Percentiles rank a stretch among this genome's conserved stretches.
phyloP scores from a whole-genome alignment of 2,797 vertebrate genomes.

The Coregonus ussuriensis region DNA sequence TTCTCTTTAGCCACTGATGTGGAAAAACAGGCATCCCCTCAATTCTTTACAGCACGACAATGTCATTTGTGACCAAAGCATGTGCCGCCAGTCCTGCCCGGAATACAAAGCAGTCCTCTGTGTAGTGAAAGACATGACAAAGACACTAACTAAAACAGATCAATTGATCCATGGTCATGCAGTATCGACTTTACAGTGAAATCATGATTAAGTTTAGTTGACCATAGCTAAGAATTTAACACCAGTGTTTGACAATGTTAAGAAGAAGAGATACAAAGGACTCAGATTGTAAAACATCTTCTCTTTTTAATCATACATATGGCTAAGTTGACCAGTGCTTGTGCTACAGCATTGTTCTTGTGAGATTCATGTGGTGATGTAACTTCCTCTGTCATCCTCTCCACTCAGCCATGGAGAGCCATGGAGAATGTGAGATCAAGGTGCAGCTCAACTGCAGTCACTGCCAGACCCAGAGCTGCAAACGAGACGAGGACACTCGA shows the following conservation, averaged over 20 bases:
- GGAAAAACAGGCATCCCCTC: constrained; percentile 30
- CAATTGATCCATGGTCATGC: neutral
- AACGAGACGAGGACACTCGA: constrained; percentile 74
- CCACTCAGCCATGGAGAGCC: constrained; percentile 83
- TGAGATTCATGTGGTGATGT: too few relatives aligned
- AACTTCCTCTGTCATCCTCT: neutral
- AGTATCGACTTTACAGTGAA: neutral
- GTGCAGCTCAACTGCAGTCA: constrained; percentile 89
- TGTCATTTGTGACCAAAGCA: constrained; percentile 37
- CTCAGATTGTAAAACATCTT: too few relatives aligned
- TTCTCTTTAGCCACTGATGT: neutral
- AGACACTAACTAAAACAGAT: neutral
- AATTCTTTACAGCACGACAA: constrained; percentile 47
- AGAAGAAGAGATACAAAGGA: neutral
- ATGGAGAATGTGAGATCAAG: constrained; percentile 88
- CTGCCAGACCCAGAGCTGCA: constrained; percentile 87
- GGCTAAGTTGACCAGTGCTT: too few relatives aligned
- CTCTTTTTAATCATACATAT: too few relatives aligned
- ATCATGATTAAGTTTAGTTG: neutral
- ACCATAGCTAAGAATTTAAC: neutral
- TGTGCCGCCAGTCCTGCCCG: constrained; percentile 24
- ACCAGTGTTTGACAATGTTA: neutral
- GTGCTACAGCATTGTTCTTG: too few relatives aligned
- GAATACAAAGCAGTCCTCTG: constrained; percentile 30
- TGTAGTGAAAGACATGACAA: neutral